Percentiles rank a stretch among this genome's conserved stretches.
phyloP scores from a whole-genome alignment of 2,888 invertebrate genomes.

The Drymonia ruficornis region DNA sequence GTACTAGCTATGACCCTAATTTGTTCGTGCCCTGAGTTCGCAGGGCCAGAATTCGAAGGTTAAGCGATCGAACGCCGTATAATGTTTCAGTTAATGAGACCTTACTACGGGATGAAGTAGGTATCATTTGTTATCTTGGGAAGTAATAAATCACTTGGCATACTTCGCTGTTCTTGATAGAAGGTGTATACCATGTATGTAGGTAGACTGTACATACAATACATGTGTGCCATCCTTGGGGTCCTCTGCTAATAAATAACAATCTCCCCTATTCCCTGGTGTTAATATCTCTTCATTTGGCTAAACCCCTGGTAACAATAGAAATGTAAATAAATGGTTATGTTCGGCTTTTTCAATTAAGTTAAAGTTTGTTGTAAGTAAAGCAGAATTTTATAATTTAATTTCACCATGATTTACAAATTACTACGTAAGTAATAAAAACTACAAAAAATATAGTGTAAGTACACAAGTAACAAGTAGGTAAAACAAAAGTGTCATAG shows the following conservation, averaged over 20 bases:
- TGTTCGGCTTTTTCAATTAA: background rate
- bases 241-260: slow-evolving; percentile 27
- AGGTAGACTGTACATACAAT: background rate
- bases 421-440: too few species aligned
- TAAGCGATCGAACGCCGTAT: slow-evolving; percentile 6
- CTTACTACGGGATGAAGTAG: background rate
- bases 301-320: slow-evolving; percentile 15
- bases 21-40: slow-evolving; percentile 23
- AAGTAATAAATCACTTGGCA: background rate
- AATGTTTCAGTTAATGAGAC: background rate
- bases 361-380: too few species aligned
- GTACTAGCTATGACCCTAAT: slow-evolving; percentile 32
- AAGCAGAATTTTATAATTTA: too few species aligned
- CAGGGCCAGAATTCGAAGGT: slow-evolving; percentile 23
- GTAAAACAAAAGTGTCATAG: too few species aligned
- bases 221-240: slow-evolving; percentile 9
- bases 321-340: slow-evolving; percentile 12
- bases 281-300: slow-evolving; percentile 31
- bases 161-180: background rate
- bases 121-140: background rate
- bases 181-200: background rate
- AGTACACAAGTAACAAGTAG: too few species aligned
- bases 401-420: too few species aligned
- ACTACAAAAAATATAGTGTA: too few species aligned
- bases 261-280: slow-evolving; percentile 17